These are phyloP conservation scores for Proisotoma minuta DNA, from an alignment of 2,888 invertebrate species.

Conservation along the genomic window DNA sequence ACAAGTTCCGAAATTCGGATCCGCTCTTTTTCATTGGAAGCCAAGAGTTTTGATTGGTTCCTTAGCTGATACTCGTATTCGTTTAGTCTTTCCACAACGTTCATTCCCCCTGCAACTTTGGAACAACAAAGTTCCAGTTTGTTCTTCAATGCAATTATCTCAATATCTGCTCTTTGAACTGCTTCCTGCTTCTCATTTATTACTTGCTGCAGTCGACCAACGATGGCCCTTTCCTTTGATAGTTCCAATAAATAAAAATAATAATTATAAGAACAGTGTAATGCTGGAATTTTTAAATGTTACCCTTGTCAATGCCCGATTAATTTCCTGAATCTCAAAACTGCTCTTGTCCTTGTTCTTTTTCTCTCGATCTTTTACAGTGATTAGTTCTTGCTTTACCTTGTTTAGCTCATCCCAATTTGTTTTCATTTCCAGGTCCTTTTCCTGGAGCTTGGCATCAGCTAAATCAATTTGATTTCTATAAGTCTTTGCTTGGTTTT, in stretches of 20 bases:
- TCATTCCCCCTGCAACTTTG: slow-evolving; percentile 12
- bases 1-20: slow-evolving; percentile 60
- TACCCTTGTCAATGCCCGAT: slow-evolving; percentile 29
- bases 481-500: slow-evolving; percentile 59
- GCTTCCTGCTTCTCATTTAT: slow-evolving; percentile 33
- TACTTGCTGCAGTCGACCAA: slow-evolving; percentile 27
- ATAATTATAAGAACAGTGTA: not conserved
- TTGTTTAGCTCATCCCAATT: slow-evolving; percentile 18
- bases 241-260: not conserved
- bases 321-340: slow-evolving; percentile 32
- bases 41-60: slow-evolving; percentile 25
- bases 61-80: slow-evolving; percentile 31
- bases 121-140: slow-evolving; percentile 30
- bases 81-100: slow-evolving; percentile 19
- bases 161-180: slow-evolving; percentile 24
- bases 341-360: slow-evolving; percentile 26
- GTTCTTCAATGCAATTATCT: slow-evolving; percentile 26
- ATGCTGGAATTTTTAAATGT: not conserved
- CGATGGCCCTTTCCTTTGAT: slow-evolving; percentile 30
- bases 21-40: slow-evolving; percentile 61
- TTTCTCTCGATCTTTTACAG: slow-evolving; percentile 32
- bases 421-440: slow-evolving; percentile 53
- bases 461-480: slow-evolving; percentile 61
- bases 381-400: slow-evolving; percentile 28
- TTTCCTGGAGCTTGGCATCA: slow-evolving; percentile 61